Evolutionary conservation across 2,797 vertebrate species (phyloP).

Genomic region (Anabacerthia variegaticeps): DNA sequence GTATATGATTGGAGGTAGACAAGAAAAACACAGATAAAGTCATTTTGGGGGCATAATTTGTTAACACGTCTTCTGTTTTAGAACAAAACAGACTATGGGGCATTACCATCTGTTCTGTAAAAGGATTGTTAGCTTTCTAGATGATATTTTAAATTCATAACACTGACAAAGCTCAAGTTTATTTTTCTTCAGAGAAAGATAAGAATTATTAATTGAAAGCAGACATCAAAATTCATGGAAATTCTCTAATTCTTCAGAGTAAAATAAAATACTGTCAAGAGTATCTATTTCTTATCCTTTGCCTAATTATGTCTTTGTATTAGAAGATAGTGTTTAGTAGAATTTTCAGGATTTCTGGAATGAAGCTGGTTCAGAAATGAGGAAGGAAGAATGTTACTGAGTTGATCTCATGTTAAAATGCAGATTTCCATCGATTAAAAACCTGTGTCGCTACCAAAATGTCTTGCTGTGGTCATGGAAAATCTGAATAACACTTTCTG

Average conservation of each 20-base stretch:
- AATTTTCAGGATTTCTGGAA: not conserved
- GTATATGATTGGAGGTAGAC: not conserved
- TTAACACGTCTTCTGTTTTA: not conserved
- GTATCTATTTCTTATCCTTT: not conserved
- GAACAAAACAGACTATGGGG: not conserved
- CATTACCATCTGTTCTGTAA: not conserved
- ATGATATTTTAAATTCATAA: not conserved
- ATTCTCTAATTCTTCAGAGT: not conserved
- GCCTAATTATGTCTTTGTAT: not conserved
- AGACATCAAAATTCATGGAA: not conserved
- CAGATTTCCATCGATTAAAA: slow-evolving; percentile 10
- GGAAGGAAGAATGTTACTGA: not conserved
- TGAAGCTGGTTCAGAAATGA: not conserved
- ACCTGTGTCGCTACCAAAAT: not conserved
- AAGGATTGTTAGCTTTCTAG: not conserved
- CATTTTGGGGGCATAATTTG: not conserved
- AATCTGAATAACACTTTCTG: not conserved
- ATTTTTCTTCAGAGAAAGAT: not conserved
- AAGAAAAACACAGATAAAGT: not conserved
- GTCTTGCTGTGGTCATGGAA: slow-evolving; percentile 11
- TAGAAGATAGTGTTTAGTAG: not conserved
- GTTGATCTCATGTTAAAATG: not conserved
- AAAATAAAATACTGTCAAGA: not conserved
- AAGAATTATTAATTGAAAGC: not conserved
- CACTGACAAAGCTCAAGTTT: not conserved